Evolutionary conservation across 2,113 vertebrate genomes (phyloP).

Genomic region (Callocephalon fimbriatum): DNA sequence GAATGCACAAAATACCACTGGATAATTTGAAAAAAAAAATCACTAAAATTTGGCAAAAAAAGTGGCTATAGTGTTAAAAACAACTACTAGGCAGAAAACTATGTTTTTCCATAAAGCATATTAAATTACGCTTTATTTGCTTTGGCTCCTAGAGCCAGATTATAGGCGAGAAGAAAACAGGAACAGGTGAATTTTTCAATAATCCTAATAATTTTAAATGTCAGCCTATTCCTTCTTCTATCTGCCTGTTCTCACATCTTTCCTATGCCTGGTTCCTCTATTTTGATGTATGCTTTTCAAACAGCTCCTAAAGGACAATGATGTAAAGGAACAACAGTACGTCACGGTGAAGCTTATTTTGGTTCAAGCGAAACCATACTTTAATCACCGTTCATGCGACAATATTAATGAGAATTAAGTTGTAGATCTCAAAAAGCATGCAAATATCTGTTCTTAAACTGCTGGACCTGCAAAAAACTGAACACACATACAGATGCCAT

Average conservation of each 20-base stretch:
- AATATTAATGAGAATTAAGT: background rate
- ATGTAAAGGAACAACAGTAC: background rate
- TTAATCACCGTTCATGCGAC: background rate
- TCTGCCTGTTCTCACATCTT: background rate
- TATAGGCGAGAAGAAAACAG: background rate
- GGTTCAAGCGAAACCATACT: background rate
- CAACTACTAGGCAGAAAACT: background rate
- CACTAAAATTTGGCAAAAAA: background rate
- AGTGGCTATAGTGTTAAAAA: background rate
- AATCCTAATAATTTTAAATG: background rate
- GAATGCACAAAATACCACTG: background rate
- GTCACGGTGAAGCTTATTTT: background rate
- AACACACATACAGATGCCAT: background rate
- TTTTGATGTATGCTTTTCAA: background rate
- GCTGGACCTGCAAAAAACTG: background rate
- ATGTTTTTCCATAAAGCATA: background rate
- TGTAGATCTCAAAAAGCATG: background rate
- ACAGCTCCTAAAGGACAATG: background rate
- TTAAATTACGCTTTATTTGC: background rate
- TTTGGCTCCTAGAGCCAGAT: background rate
- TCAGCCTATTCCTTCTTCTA: background rate
- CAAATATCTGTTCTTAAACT: background rate
- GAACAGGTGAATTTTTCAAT: background rate
- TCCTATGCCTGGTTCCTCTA: background rate
- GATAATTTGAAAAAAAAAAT: background rate